A percentile compares a stretch with the other conserved stretches of the same genome.
Evolutionary conservation across 2,888 invertebrate genomes (phyloP).

Genomic region (Cremastinae sp.): DNA sequence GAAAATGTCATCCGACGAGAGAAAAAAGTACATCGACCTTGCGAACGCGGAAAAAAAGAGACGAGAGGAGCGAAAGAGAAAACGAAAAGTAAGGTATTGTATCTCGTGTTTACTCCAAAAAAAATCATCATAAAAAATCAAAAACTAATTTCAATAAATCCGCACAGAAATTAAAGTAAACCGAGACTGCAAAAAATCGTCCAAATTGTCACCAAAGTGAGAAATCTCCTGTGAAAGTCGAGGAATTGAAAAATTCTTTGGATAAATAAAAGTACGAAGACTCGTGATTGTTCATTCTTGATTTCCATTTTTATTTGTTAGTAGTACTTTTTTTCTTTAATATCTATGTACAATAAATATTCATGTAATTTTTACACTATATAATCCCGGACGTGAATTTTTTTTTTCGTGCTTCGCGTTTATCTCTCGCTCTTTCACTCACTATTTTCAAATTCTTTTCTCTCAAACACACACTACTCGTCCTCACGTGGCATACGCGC

Average conservation of each 20-base stretch:
- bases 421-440: slow-evolving; percentile 38
- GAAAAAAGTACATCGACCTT: slow-evolving; percentile 74
- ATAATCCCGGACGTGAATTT: slow-evolving; percentile 66
- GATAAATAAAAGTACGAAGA: slow-evolving; percentile 40
- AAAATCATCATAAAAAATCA: background rate
- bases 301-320: slow-evolving; percentile 79
- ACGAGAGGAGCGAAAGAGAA: slow-evolving; percentile 65
- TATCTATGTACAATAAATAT: slow-evolving; percentile 81
- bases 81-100: slow-evolving; percentile 55
- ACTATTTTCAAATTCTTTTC: slow-evolving; percentile 35
- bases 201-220: background rate
- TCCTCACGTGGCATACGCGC: slow-evolving; percentile 38
- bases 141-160: background rate
- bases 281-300: slow-evolving; percentile 68
- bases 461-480: slow-evolving; percentile 35
- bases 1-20: slow-evolving; percentile 70
- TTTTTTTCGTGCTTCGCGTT: slow-evolving; percentile 48
- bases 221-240: slow-evolving; percentile 7
- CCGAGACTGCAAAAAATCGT: slow-evolving; percentile 4
- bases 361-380: slow-evolving; percentile 79
- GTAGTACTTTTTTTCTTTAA: slow-evolving; percentile 76
- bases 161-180: slow-evolving; percentile 35
- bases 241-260: background rate
- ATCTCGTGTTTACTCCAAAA: background rate
- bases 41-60: slow-evolving; percentile 74